Conservation (phyloP, 1,140 invertebrate species). For the Spodoptera frugiperda region DNA sequence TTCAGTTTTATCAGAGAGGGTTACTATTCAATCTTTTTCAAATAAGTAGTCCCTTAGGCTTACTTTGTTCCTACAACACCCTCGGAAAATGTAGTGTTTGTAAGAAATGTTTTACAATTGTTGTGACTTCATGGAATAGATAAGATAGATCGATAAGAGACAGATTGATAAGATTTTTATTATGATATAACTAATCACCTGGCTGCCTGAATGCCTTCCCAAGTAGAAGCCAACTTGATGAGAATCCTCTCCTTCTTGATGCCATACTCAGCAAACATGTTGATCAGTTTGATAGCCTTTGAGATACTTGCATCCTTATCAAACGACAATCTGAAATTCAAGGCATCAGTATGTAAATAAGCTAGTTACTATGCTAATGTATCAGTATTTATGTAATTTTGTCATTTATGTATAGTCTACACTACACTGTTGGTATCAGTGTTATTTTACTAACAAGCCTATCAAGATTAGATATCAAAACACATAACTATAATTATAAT, state of each 20-base stretch:
- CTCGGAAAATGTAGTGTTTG: too few species aligned
- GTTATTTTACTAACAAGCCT: conserved; percentile 25
- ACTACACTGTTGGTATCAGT: background rate
- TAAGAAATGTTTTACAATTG: too few species aligned
- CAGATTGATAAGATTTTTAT: background rate
- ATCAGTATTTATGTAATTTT: conserved; percentile 1
- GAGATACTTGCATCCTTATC: conserved; percentile 96
- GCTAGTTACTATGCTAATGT: conserved; percentile 9
- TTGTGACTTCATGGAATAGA: too few species aligned
- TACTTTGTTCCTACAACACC: too few species aligned
- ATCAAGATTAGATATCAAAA: conserved; percentile 20
- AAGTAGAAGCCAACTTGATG: conserved; percentile 99
- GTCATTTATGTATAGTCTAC: background rate
- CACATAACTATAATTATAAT: background rate
- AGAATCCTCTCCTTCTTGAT: conserved; percentile 97
- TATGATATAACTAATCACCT: conserved; percentile 87
- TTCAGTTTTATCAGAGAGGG: too few species aligned
- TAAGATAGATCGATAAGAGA: too few species aligned
- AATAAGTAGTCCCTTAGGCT: too few species aligned
- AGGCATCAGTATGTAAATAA: conserved; percentile 41
- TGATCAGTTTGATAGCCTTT: conserved; percentile 96
- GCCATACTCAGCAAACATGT: conserved; percentile 95
- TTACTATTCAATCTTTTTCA: too few species aligned
- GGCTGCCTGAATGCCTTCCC: conserved; percentile 99
- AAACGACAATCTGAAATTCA: conserved; percentile 94